phyloP scores from a whole-genome alignment of 1,140 invertebrate genomes.

The Eciton burchellii region DNA sequence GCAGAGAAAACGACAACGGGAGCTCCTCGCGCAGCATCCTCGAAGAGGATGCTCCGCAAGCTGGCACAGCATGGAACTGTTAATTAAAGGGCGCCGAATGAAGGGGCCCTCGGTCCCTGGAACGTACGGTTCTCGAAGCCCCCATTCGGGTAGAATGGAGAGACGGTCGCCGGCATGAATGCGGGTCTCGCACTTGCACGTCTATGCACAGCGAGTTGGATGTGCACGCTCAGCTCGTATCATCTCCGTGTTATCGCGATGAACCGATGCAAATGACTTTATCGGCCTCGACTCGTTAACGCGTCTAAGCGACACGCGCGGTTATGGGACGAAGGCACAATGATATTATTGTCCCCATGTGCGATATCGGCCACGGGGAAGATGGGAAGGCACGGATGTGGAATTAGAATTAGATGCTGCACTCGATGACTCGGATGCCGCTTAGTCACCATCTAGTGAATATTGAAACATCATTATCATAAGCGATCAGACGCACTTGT shows the following conservation, averaged over 20 bases:
- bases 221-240: not conserved
- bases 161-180: slow-evolving; percentile 19
- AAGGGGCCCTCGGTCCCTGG: not conserved
- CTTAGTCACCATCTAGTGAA: slow-evolving; percentile 68
- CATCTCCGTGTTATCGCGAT: not conserved
- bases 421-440: slow-evolving; percentile 62
- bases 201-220: not conserved
- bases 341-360: slow-evolving; percentile 36
- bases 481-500: slow-evolving; percentile 50
- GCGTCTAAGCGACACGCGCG: not conserved
- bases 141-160: slow-evolving; percentile 29
- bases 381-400: slow-evolving; percentile 51
- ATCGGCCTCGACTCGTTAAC: slow-evolving; percentile 19
- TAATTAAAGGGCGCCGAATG: slow-evolving; percentile 44
- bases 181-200: slow-evolving; percentile 1
- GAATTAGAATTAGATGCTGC: slow-evolving; percentile 64
- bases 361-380: slow-evolving; percentile 40
- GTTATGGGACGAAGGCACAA: slow-evolving; percentile 30
- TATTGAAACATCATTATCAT: slow-evolving; percentile 63
- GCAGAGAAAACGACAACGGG: not conserved
- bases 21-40: not conserved
- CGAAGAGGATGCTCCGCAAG: slow-evolving; percentile 3
- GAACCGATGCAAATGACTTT: slow-evolving; percentile 8
- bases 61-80: not conserved
- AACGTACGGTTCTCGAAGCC: slow-evolving; percentile 1